Evolutionary conservation across 2,797 vertebrate genomes (phyloP).

Genomic region (Xerus rutilus): DNA sequence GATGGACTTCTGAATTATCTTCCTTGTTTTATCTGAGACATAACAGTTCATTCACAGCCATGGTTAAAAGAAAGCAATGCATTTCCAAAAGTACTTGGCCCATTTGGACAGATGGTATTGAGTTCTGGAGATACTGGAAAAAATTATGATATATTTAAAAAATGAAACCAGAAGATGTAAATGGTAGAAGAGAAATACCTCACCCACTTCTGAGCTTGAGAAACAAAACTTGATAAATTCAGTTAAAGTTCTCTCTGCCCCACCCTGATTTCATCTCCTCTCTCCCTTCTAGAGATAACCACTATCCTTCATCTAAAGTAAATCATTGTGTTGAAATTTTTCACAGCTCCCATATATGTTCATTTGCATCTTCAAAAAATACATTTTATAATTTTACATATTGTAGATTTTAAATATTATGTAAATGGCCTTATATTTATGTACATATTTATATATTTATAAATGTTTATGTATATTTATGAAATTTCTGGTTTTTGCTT

Average conservation of each 20-base stretch:
- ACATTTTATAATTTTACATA: background rate
- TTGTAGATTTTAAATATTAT: slow-evolving; percentile 36
- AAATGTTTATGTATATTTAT: background rate
- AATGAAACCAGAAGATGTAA: background rate
- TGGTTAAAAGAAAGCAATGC: background rate
- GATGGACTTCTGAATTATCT: background rate
- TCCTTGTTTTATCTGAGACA: background rate
- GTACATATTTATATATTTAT: no score
- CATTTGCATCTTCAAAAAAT: background rate
- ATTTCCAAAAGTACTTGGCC: background rate
- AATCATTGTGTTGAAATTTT: background rate
- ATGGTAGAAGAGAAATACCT: background rate
- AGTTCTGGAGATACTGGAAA: background rate
- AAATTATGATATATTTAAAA: background rate
- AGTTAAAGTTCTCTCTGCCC: background rate
- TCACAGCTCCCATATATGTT: background rate
- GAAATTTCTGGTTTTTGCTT: slow-evolving; percentile 19
- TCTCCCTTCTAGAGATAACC: background rate
- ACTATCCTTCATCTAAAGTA: background rate
- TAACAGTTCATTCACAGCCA: background rate
- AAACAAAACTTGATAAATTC: background rate
- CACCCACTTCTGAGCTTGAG: background rate
- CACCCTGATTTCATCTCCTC: background rate
- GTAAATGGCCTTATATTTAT: background rate
- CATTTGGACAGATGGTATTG: background rate